A percentile compares a stretch with the other conserved stretches of the same genome.
phyloP scores from a whole-genome alignment of 2,113 vertebrate genomes.

The Pterocles gutturalis region DNA sequence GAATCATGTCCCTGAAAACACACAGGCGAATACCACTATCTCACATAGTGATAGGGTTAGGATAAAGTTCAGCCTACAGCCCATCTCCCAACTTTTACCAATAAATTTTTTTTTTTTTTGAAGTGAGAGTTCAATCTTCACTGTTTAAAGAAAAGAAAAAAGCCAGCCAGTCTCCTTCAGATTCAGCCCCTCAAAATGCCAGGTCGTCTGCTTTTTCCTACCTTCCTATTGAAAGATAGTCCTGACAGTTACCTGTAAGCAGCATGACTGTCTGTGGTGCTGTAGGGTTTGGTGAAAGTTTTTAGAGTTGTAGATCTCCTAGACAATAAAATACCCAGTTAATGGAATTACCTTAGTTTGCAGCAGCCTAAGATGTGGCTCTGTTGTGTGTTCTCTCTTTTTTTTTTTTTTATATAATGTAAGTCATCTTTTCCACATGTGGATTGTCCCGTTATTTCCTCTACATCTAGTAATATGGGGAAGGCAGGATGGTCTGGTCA shows the following conservation, averaged over 20 bases:
- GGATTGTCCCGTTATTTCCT: background rate
- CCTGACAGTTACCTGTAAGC: background rate
- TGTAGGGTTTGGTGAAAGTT: background rate
- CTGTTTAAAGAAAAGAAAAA: background rate
- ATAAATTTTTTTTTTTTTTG: background rate
- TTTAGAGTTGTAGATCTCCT: background rate
- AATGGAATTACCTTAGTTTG: background rate
- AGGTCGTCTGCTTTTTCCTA: background rate
- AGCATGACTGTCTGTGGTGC: background rate
- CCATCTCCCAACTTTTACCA: background rate
- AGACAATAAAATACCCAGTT: background rate
- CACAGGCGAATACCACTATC: background rate
- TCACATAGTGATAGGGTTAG: background rate
- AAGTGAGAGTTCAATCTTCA: background rate
- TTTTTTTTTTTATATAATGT: background rate
- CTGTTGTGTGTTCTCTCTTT: background rate
- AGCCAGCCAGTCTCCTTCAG: background rate
- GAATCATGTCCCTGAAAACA: background rate
- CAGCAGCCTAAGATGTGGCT: background rate
- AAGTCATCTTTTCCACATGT: background rate
- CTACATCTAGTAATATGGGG: background rate
- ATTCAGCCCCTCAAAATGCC: background rate
- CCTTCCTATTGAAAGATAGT: background rate
- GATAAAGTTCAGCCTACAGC: background rate
- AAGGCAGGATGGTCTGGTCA: background rate